These are phyloP conservation scores for Drosophila lutescens DNA, from an alignment of 2,888 invertebrate genomes.

Conservation along the genomic window DNA sequence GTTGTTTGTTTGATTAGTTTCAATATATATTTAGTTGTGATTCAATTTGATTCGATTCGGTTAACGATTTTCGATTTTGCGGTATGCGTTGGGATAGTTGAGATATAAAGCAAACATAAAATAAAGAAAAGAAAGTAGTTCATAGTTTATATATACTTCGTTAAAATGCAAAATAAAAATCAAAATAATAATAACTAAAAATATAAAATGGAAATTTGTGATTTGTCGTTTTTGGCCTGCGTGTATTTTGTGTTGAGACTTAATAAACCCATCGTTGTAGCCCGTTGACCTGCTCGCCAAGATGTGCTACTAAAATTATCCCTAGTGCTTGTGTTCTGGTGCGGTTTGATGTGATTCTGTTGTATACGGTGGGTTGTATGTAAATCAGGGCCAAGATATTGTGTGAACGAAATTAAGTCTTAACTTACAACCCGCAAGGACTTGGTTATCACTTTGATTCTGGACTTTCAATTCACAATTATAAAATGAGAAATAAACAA, in stretches of 20 bases:
- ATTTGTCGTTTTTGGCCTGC: conserved; percentile 34
- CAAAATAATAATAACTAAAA: conserved; percentile 28
- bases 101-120: conserved; percentile 77
- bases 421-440: conserved; percentile 21
- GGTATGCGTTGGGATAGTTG: conserved; percentile 71
- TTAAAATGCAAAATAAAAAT: conserved; percentile 35
- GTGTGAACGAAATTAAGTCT: conserved; percentile 4
- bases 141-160: conserved; percentile 65
- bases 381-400: neutral
- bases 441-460: conserved; percentile 18
- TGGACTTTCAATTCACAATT: conserved; percentile 8
- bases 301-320: conserved; percentile 61
- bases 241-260: conserved; percentile 24
- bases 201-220: conserved; percentile 37
- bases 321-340: conserved; percentile 59
- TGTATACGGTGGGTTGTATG: conserved; percentile 5
- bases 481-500: conserved; percentile 14
- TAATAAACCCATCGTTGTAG: neutral
- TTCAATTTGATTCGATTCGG: conserved; percentile 54
- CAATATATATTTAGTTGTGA: conserved; percentile 51
- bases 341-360: conserved; percentile 12
- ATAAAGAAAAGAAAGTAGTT: conserved; percentile 75
- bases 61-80: conserved; percentile 46
- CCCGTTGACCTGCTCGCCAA: conserved; percentile 41
- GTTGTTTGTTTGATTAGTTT: conserved; percentile 43